Percentiles rank a stretch among this genome's conserved stretches.
Conservation (phyloP, 2,113 vertebrate species). For the Lates calcarifer region DNA sequence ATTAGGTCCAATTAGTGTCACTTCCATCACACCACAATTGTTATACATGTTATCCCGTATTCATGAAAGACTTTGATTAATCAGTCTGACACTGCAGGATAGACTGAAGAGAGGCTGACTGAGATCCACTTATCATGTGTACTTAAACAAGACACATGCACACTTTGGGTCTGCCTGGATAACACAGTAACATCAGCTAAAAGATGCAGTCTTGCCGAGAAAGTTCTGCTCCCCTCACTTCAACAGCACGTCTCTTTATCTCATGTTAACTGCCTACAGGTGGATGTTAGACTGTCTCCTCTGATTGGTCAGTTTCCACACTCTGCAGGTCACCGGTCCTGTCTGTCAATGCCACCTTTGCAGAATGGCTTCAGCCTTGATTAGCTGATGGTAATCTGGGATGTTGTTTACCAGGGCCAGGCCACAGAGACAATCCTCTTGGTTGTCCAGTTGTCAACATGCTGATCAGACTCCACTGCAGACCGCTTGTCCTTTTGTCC, state of each 20-base stretch:
- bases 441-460: constrained; percentile 21
- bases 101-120: no score
- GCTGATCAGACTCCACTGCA: constrained; percentile 21
- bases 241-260: neutral
- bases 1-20: no score
- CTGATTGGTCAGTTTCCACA: constrained; percentile 20
- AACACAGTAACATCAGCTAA: no score
- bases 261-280: neutral
- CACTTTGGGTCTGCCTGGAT: no score
- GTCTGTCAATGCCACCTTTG: constrained; percentile 70
- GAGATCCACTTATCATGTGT: no score
- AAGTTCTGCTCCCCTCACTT: neutral
- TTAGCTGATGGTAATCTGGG: constrained; percentile 80
- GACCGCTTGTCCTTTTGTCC: constrained; percentile 38
- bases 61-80: no score
- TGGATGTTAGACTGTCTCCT: constrained; percentile 11
- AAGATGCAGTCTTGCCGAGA: neutral
- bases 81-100: no score
- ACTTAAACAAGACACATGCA: no score
- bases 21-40: no score
- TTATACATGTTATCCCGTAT: no score
- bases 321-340: constrained; percentile 29
- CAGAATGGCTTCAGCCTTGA: constrained; percentile 69
- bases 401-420: constrained; percentile 66
- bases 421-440: constrained; percentile 66